phyloP scores from a whole-genome alignment of 1,140 invertebrate species.

The Phthorimaea operculella region DNA sequence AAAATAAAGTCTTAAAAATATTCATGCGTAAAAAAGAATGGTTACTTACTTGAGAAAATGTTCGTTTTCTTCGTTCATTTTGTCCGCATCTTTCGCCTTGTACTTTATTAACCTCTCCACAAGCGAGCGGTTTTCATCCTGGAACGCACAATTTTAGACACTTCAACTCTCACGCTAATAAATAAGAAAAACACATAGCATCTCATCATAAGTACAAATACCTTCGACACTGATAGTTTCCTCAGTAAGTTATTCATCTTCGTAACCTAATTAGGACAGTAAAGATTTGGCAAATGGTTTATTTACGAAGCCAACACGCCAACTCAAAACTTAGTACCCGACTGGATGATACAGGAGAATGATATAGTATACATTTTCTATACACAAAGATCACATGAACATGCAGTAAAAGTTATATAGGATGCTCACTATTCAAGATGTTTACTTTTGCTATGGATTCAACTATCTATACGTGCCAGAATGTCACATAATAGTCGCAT shows the following conservation, averaged over 20 bases:
- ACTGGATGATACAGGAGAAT: conserved; percentile 43
- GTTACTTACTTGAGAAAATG: conserved; percentile 83
- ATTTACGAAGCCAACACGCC: conserved; percentile 14
- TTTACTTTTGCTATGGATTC: no score
- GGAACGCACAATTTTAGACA: conserved; percentile 46
- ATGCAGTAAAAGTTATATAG: background rate
- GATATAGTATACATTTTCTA: conserved; percentile 40
- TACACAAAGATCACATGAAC: conserved; percentile 16
- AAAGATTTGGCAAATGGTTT: background rate
- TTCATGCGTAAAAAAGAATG: conserved; percentile 17
- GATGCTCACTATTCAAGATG: conserved; percentile 8
- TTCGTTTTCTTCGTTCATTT: conserved; percentile 95
- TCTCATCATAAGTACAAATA: no score
- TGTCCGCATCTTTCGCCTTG: conserved; percentile 94
- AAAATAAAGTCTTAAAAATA: conserved; percentile 1
- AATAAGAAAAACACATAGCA: no score
- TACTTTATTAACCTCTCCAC: conserved; percentile 89
- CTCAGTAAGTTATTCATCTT: conserved; percentile 22
- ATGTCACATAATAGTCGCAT: no score
- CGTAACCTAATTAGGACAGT: background rate
- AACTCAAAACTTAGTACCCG: conserved; percentile 29
- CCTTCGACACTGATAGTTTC: conserved; percentile 11
- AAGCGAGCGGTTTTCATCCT: conserved; percentile 91
- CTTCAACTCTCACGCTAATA: background rate
- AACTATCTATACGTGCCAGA: no score